Conservation (phyloP, 2,113 vertebrate genomes). For the Donacobius atricapilla region DNA sequence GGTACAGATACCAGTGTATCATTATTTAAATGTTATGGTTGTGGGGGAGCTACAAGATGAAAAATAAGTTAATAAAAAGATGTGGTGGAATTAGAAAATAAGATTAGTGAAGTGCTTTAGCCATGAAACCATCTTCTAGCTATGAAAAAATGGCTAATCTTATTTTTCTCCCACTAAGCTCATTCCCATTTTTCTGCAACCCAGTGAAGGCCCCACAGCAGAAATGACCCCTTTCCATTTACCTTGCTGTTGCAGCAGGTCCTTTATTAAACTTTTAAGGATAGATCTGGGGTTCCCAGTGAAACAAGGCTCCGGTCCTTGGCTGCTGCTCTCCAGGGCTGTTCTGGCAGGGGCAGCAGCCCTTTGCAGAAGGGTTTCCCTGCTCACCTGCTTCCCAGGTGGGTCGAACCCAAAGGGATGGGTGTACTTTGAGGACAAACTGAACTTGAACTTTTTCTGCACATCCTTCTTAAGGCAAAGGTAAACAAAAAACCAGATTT, state of each 20-base stretch:
- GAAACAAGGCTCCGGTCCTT: background rate
- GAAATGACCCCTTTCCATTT: background rate
- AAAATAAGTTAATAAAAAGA: slow-evolving; percentile 63
- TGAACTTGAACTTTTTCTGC: slow-evolving; percentile 12
- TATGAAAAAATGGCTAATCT: slow-evolving; percentile 35
- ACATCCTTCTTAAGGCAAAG: background rate
- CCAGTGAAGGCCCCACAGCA: background rate
- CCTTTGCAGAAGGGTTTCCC: background rate
- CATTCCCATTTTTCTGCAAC: background rate
- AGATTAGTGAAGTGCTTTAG: slow-evolving; percentile 57
- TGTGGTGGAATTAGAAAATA: slow-evolving; percentile 51
- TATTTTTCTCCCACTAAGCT: slow-evolving; percentile 35
- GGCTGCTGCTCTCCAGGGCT: background rate
- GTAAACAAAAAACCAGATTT: slow-evolving; percentile 2
- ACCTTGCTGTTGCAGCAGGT: background rate
- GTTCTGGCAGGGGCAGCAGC: background rate
- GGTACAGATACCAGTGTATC: background rate
- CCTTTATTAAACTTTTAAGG: slow-evolving; percentile 22
- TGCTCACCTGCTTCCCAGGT: slow-evolving; percentile 22
- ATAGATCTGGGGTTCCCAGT: background rate
- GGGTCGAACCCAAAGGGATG: background rate
- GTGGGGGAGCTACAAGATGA: slow-evolving; percentile 32
- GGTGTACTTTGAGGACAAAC: background rate
- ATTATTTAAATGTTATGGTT: slow-evolving; percentile 36
- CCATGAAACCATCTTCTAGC: slow-evolving; percentile 17